These are phyloP conservation scores for Palloptera scutellata DNA, from an alignment of 2,888 invertebrate genomes.

Conservation along the genomic window DNA sequence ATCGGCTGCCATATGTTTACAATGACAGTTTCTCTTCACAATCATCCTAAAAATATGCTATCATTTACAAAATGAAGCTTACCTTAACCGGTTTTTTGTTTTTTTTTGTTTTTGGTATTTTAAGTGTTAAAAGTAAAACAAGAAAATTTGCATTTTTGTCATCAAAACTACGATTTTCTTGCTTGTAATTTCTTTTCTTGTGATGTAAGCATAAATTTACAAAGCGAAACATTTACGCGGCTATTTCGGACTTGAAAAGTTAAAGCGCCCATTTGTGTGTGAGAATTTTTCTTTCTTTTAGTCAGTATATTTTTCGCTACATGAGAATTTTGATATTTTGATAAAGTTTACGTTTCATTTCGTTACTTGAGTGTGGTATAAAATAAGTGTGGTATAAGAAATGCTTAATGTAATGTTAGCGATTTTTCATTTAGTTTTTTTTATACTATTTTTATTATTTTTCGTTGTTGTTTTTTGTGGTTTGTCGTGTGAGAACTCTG, in stretches of 20 bases:
- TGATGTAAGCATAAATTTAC: slow-evolving; percentile 35
- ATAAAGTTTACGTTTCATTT: too few relatives aligned
- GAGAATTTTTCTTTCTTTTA: slow-evolving; percentile 13
- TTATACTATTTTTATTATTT: slow-evolving; percentile 30
- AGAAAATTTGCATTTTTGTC: too few relatives aligned
- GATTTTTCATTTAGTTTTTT: slow-evolving; percentile 28
- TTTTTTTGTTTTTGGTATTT: too few relatives aligned
- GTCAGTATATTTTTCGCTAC: background rate
- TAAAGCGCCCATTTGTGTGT: slow-evolving; percentile 55
- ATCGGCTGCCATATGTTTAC: slow-evolving; percentile 34
- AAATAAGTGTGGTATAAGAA: too few relatives aligned
- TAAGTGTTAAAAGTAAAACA: too few relatives aligned
- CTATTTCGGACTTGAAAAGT: slow-evolving; percentile 61
- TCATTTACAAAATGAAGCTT: too few relatives aligned
- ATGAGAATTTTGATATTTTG: background rate
- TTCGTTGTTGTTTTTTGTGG: slow-evolving; percentile 32
- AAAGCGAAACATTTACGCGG: slow-evolving; percentile 62
- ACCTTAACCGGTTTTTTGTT: too few relatives aligned
- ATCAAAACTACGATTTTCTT: too few relatives aligned
- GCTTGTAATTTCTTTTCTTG: too few relatives aligned
- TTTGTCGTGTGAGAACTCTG: slow-evolving; percentile 58
- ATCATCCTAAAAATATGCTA: too few relatives aligned
- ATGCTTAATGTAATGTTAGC: background rate
- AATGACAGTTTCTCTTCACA: slow-evolving; percentile 33
- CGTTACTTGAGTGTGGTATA: too few relatives aligned